Evolutionary conservation across 2,888 invertebrate species (phyloP).

Genomic region (Vanessa cardui): DNA sequence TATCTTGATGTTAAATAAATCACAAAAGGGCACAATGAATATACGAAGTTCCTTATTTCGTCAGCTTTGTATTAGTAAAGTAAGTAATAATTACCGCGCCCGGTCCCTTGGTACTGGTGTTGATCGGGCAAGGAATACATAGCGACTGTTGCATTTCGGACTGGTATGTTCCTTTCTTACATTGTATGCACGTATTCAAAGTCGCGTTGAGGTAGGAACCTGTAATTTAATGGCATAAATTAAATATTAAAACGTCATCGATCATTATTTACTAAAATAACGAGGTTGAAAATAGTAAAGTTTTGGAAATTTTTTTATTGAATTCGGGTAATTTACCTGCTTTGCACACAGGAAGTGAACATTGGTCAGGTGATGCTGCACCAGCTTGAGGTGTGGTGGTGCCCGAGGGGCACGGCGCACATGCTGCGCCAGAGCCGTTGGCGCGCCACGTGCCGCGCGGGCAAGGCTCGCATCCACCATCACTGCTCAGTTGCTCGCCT

Average conservation of each 20-base stretch:
- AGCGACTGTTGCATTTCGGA: constrained; percentile 93
- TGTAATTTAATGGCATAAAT: constrained; percentile 45
- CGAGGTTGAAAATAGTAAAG: no score
- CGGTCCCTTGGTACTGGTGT: constrained; percentile 92
- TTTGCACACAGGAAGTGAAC: constrained; percentile 94
- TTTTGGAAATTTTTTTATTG: no score
- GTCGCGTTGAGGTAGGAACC: constrained; percentile 94
- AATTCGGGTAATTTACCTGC: constrained; percentile 77
- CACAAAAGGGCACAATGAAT: no score
- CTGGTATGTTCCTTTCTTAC: constrained; percentile 95
- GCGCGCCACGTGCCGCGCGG: constrained; percentile 93
- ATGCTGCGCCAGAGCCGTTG: constrained; percentile 94
- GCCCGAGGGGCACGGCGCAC: constrained; percentile 93
- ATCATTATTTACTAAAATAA: no score
- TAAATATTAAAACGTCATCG: no score
- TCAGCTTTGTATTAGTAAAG: no score
- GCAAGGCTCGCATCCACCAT: constrained; percentile 96
- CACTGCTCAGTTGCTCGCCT: constrained; percentile 92
- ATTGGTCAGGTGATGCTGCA: constrained; percentile 93
- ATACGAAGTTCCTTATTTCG: no score
- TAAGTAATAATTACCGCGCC: constrained; percentile 86
- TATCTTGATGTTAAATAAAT: not conserved
- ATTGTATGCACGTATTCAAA: constrained; percentile 92
- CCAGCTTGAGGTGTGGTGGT: constrained; percentile 94
- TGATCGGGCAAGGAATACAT: constrained; percentile 94